Evolutionary conservation across 2,797 vertebrate genomes (phyloP).

Genomic region (Hypotaenidia okinawae): DNA sequence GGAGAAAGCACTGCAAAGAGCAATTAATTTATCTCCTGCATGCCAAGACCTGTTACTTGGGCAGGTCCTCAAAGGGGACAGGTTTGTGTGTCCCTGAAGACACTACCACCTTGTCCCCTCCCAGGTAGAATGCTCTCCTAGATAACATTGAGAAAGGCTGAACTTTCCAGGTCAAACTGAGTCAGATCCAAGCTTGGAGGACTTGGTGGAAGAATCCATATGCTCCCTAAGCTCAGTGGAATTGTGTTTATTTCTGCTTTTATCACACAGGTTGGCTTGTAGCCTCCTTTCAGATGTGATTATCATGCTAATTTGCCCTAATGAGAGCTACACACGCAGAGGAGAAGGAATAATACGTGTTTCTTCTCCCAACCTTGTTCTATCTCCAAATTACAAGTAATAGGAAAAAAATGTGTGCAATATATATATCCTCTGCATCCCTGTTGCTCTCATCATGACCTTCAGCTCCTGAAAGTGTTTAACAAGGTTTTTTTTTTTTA

Average conservation of each 20-base stretch:
- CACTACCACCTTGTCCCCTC: accelerated
- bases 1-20: not conserved
- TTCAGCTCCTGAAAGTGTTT: not conserved
- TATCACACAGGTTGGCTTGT: slow-evolving; percentile 19
- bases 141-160: accelerated
- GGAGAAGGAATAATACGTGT: not conserved
- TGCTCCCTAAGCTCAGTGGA: not conserved
- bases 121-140: not conserved
- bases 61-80: not conserved
- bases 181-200: not conserved
- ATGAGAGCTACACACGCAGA: slow-evolving; percentile 31
- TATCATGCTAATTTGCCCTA: slow-evolving; percentile 29
- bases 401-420: not conserved
- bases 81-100: not conserved
- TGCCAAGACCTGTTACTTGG: not conserved
- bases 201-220: not conserved
- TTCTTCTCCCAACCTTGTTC: not conserved
- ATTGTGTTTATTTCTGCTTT: slow-evolving; percentile 25
- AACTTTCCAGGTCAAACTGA: not conserved
- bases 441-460: not conserved
- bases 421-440: not conserved
- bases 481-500: not conserved
- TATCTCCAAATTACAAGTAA: not conserved
- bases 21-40: not conserved
- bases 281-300: slow-evolving; percentile 34